Conservation (phyloP, 2,113 vertebrate species). For the Tyrannus savana region DNA sequence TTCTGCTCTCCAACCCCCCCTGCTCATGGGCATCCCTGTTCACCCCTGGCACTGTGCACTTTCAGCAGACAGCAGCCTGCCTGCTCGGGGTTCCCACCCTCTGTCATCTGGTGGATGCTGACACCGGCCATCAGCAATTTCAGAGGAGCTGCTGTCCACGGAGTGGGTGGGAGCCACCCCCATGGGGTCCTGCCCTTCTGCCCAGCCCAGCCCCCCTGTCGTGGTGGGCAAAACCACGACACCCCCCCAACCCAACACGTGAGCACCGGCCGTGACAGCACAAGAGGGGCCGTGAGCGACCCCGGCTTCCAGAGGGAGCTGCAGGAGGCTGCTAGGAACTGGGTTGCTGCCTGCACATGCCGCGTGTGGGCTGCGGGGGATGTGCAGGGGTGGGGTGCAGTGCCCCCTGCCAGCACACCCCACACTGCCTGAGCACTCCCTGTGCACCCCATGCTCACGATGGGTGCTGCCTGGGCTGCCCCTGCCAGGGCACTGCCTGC, state of each 20-base stretch:
- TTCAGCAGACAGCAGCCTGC: accelerated
- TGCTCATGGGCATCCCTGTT: too few species aligned
- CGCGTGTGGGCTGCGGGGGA: not conserved
- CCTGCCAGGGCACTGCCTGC: not conserved
- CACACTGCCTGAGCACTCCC: accelerated
- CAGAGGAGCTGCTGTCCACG: not conserved
- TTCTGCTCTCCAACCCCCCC: not conserved
- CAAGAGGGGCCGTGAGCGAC: accelerated
- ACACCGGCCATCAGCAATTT: accelerated
- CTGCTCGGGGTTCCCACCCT: not conserved
- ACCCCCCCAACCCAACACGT: accelerated
- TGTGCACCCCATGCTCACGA: accelerated
- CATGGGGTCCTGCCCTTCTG: not conserved
- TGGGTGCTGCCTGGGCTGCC: not conserved
- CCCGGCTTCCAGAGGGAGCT: not conserved
- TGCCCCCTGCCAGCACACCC: not conserved
- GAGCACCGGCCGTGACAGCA: not conserved
- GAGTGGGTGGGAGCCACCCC: not conserved
- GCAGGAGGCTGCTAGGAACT: not conserved
- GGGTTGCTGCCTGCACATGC: not conserved
- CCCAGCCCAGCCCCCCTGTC: not conserved
- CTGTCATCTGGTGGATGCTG: not conserved
- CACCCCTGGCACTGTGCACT: not conserved
- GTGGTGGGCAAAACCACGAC: too few species aligned
- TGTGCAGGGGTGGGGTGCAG: not conserved